Evolutionary conservation across 1,140 invertebrate genomes (phyloP), one percentile per base, ranked within the genome.

Genomic region (Drepana arcuata): DNA sequence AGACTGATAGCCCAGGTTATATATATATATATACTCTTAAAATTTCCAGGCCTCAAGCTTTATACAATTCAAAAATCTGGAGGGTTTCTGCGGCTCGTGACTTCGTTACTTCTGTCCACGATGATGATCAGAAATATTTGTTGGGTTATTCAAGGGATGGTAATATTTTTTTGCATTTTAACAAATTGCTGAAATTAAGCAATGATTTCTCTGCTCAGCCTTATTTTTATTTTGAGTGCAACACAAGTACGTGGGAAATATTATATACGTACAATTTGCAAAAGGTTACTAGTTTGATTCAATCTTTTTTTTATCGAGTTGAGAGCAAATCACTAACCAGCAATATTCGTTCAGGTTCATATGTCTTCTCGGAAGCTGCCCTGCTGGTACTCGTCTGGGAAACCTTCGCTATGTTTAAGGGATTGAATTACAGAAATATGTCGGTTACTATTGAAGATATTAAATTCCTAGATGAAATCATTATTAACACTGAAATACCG

Each of bases 321-420:
- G n/a, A n/a, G n/a, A n/a, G n/a, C n/a, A n/a, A n/a, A n/a, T 34
- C 14, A 2, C 5, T 24, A 0, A 30, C 24, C 16, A 34, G 18
- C 7, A 31, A 6, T 11, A 31, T 36, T 31, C 16, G 37, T 39
- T 13, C 16, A 56, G 53, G 45, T 29, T 9, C 32, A 2, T 40
- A 27, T 12, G 34, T 55, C 0, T 43, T 53, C 2, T 46, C 57
- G 5, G 57, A 60, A 44, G 21, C 57, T 9, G 57, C 48, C 1
- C 18, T 44, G 2, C 15, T 57, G 14, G 33, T 53, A 0, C 29
- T 53, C 1, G 44, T 57, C 6, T 53, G 57, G 49, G 53, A 61
- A 37, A 52, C 48, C 0, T 23, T 60, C 2, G 45, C 46, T 5
- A 56, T 56, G 57, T 34, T 42, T 13, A 47, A 40, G 15, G 48